Conservation (phyloP, 1,140 invertebrate species). For the Ips typographus region DNA sequence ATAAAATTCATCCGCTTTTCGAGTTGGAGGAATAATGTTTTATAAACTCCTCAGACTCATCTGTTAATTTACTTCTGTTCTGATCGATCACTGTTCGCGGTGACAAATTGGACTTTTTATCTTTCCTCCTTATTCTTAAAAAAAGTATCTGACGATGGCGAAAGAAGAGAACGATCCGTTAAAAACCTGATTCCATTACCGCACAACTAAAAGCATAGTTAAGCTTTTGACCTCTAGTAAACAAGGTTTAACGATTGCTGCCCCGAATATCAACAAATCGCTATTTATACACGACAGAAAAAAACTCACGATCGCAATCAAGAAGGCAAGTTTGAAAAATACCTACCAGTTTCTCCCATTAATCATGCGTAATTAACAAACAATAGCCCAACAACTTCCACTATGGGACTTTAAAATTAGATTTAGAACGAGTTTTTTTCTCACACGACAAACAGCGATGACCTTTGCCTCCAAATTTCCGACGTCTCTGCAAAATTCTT, state of each 20-base stretch:
- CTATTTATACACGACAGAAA: conserved; percentile 9
- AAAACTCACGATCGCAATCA: conserved; percentile 17
- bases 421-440: conserved; percentile 1
- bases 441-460: neutral
- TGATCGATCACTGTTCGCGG: no score
- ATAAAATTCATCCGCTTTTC: neutral
- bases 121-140: no score
- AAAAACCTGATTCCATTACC: no score
- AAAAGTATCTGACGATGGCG: no score
- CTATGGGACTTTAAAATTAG: neutral
- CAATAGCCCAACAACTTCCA: conserved; percentile 6
- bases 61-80: no score
- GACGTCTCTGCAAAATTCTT: no score
- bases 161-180: no score
- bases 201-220: neutral
- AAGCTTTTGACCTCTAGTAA: neutral
- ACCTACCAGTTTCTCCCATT: conserved; percentile 15
- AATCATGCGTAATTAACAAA: conserved; percentile 20
- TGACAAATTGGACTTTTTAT: no score
- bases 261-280: neutral
- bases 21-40: no score
- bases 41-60: no score
- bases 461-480: no score
- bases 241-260: neutral
- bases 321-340: conserved; percentile 16